phyloP scores from a whole-genome alignment of 2,797 vertebrate species.

The Diglossa cyanea region DNA sequence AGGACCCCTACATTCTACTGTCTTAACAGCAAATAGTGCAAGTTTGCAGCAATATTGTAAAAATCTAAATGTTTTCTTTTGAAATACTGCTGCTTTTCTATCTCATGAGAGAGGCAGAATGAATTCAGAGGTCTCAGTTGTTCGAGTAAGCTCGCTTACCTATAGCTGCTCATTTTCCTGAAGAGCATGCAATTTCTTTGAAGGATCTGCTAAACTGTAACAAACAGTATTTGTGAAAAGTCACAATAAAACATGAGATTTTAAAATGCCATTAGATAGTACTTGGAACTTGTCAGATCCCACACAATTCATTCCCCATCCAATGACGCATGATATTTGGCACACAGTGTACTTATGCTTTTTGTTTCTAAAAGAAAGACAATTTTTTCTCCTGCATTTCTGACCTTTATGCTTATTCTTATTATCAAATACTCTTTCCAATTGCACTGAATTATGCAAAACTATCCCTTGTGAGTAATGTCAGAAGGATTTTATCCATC shows the following conservation, averaged over 20 bases:
- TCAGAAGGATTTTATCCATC: not conserved
- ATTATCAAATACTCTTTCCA: not conserved
- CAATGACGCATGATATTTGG: not conserved
- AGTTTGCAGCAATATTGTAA: not conserved
- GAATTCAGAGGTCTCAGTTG: not conserved
- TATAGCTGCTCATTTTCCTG: slow-evolving; percentile 19
- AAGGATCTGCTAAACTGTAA: slow-evolving; percentile 17
- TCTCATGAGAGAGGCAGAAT: not conserved
- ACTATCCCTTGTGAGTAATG: not conserved
- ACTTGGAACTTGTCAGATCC: slow-evolving; percentile 32
- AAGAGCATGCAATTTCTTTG: slow-evolving; percentile 13
- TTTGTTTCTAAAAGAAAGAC: slow-evolving; percentile 22
- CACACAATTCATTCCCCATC: slow-evolving; percentile 14
- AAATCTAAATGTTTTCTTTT: not conserved
- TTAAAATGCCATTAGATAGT: slow-evolving; percentile 28
- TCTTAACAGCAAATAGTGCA: not conserved
- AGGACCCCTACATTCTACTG: not conserved
- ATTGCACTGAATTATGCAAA: slow-evolving; percentile 1
- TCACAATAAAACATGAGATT: not conserved
- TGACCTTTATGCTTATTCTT: slow-evolving; percentile 10
- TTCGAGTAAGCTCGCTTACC: not conserved
- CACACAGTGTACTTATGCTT: not conserved
- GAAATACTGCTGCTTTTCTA: not conserved
- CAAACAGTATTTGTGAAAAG: slow-evolving; percentile 34
- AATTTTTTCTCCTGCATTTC: not conserved